Conservation (phyloP, 2,113 vertebrate species). For the Myrmecophaga tridactyla region DNA sequence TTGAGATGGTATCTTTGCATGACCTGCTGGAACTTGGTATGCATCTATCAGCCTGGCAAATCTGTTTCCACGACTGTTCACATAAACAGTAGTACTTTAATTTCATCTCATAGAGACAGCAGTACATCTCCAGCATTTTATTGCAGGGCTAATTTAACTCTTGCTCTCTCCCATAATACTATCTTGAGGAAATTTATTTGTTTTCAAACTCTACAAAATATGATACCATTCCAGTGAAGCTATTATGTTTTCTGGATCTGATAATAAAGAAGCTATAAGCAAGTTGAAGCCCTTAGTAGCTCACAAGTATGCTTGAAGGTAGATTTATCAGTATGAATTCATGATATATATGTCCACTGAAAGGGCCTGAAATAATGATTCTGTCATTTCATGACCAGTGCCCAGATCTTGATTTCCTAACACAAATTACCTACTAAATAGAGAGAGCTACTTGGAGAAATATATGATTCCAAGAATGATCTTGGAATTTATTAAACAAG, state of each 20-base stretch:
- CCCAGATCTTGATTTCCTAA: background rate
- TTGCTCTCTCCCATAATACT: background rate
- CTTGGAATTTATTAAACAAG: background rate
- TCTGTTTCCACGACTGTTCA: background rate
- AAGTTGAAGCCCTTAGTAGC: background rate
- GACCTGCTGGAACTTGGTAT: background rate
- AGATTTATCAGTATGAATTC: background rate
- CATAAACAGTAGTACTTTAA: background rate
- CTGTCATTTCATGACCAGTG: accelerated
- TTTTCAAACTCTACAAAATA: background rate
- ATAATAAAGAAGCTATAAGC: background rate
- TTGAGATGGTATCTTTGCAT: background rate
- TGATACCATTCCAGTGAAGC: background rate
- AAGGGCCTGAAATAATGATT: background rate
- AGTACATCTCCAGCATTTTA: background rate
- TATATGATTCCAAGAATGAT: background rate
- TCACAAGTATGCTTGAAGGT: background rate
- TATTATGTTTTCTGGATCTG: background rate
- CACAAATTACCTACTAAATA: background rate
- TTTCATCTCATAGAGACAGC: background rate
- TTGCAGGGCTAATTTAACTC: background rate
- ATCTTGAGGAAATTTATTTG: background rate
- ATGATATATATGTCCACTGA: background rate
- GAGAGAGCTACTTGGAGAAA: background rate
- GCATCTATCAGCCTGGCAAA: background rate